Evolutionary conservation across 2,113 vertebrate genomes (phyloP).

Genomic region (Phyllostomus hastatus): DNA sequence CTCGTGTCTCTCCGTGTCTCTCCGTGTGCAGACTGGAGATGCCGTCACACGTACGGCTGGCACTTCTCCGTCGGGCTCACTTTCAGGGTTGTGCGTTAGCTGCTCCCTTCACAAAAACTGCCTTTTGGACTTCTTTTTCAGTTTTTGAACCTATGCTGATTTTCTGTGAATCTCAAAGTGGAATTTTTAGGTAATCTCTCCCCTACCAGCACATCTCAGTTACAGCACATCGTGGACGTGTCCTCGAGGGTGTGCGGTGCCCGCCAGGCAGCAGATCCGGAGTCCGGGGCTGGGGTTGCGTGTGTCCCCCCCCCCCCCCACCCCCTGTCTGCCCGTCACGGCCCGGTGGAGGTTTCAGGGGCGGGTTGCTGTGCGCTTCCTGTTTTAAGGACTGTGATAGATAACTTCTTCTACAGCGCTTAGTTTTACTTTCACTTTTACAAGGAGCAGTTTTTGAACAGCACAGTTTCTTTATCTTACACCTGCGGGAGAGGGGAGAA

Average conservation of each 20-base stretch:
- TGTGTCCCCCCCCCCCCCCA: too few relatives aligned
- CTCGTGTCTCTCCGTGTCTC: not conserved
- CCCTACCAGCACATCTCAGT: not conserved
- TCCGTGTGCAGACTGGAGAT: not conserved
- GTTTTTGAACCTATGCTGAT: slow-evolving; percentile 57
- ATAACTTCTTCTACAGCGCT: not conserved
- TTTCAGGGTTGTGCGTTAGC: not conserved
- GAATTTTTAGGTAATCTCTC: slow-evolving; percentile 58
- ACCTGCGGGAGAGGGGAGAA: not conserved
- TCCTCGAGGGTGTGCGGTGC: slow-evolving; percentile 41
- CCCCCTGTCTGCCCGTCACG: too few relatives aligned
- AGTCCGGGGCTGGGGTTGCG: slow-evolving; percentile 57
- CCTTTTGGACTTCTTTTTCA: slow-evolving; percentile 73
- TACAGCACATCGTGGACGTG: not conserved
- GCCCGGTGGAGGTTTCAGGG: slow-evolving; percentile 53
- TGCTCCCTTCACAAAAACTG: not conserved
- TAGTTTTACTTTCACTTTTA: slow-evolving; percentile 47
- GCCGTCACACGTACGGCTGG: not conserved
- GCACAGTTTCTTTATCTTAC: not conserved
- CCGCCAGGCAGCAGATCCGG: slow-evolving; percentile 34
- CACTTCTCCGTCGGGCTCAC: not conserved
- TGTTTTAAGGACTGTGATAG: slow-evolving; percentile 40
- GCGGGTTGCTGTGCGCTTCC: slow-evolving; percentile 58
- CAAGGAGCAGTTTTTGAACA: not conserved
- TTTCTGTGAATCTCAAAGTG: slow-evolving; percentile 65